Conservation (phyloP, 2,888 invertebrate species). For the Slavum lentiscoides region DNA sequence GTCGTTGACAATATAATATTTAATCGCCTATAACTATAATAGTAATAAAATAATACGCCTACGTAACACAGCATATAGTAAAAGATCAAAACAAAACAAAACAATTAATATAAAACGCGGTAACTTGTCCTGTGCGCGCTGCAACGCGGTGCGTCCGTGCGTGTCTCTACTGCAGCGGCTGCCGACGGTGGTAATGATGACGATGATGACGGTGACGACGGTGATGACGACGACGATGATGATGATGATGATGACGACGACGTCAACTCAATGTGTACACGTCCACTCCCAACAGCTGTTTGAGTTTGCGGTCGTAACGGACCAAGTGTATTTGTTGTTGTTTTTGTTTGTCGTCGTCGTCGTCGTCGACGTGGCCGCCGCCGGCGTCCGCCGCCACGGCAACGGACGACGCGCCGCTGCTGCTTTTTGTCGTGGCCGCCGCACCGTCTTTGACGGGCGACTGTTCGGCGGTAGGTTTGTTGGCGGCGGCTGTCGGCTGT, state of each 20-base stretch:
- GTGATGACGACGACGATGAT: background rate
- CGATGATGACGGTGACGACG: background rate
- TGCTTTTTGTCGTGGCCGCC: background rate
- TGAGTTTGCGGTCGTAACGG: constrained; percentile 40
- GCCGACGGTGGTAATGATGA: background rate
- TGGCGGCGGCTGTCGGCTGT: constrained; percentile 59
- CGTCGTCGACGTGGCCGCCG: background rate
- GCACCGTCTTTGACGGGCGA: constrained; percentile 58
- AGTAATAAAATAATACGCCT: no score
- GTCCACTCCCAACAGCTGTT: constrained; percentile 43
- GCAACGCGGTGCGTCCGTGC: no score
- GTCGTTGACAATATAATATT: constrained; percentile 10
- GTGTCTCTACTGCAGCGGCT: background rate
- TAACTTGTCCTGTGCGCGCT: constrained; percentile 36
- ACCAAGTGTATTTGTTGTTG: constrained; percentile 18
- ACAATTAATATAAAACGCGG: constrained; percentile 35
- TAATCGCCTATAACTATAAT: no score
- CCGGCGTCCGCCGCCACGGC: background rate
- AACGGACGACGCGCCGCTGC: no score
- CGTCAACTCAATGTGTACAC: constrained; percentile 43
- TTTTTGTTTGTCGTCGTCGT: background rate
- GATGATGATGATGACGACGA: background rate
- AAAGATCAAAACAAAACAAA: background rate
- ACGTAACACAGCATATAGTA: no score
- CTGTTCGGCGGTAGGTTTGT: constrained; percentile 68